A percentile compares a stretch with the other conserved stretches of the same genome.
Conservation (phyloP, 2,113 vertebrate genomes). For the Syngnathus typhle region DNA sequence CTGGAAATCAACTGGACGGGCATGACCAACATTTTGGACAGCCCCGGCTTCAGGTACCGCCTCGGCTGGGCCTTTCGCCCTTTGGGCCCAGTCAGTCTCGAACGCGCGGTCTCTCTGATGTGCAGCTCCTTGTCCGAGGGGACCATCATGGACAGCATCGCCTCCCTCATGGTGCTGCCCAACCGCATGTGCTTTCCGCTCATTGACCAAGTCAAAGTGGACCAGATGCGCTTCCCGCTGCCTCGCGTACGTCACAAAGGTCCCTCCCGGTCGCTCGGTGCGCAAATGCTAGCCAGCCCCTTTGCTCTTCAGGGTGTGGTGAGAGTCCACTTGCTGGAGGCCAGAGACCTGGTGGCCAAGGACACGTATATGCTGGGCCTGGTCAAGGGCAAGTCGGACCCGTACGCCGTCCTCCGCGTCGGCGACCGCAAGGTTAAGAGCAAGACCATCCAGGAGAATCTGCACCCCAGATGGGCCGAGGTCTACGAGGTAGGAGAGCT, state of each 20-base stretch:
- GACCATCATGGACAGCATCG: constrained; percentile 82
- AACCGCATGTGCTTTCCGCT: constrained; percentile 91
- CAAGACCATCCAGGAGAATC: constrained; percentile 80
- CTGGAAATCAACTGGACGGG: constrained; percentile 93
- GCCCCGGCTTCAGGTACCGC: constrained; percentile 81
- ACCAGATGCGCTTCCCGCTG: constrained; percentile 84
- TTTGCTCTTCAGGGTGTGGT: constrained; percentile 78
- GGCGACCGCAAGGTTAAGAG: constrained; percentile 76
- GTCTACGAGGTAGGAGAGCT: constrained; percentile 79
- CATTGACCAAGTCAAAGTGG: constrained; percentile 84
- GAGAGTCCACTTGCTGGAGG: constrained; percentile 82
- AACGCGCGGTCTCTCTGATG: neutral
- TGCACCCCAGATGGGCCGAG: constrained; percentile 86
- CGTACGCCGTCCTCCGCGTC: constrained; percentile 78
- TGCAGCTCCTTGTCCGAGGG: constrained; percentile 81
- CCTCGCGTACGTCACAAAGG: constrained; percentile 76
- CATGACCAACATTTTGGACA: constrained; percentile 86
- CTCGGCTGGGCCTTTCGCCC: neutral
- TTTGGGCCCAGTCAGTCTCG: neutral
- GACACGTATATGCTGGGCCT: constrained; percentile 84
- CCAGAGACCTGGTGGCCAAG: constrained; percentile 80
- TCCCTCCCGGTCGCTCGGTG: too few species aligned
- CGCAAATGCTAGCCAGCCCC: neutral
- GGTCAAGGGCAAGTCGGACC: constrained; percentile 90
- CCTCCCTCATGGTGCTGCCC: constrained; percentile 85